Base-by-base conservation (phyloP, 2,113 vertebrate species). In the Ammodytes dubius region DNA sequence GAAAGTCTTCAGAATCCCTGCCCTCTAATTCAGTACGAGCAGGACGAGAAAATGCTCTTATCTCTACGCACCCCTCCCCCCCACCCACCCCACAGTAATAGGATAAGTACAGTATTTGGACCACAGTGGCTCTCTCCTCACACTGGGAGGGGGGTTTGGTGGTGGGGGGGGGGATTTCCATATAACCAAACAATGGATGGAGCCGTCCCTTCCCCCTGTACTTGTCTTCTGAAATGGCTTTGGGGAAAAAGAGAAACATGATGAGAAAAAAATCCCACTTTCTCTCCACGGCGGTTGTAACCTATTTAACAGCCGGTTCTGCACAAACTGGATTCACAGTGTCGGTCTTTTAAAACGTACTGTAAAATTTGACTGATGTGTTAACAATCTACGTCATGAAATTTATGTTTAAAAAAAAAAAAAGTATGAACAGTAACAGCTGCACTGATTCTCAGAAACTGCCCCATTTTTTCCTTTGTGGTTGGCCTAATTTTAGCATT, bases 51-150 rank as follows among this genome's bases (percentile, higher is more conserved):
- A 93, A 88, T 83, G 85, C 87, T 94, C 93, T 95, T 95, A 95
- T 95, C 93, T 89, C 77, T 75, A 53, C 27, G 4, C 79, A 45
- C 85, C 89, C 87, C 81, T 81, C 57, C 72, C 81, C 85, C 77
- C 84, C 74, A 87, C 92, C 57, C 72, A 79, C 87, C 74, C 83
- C 74, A 87, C 92, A 84, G 92, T 95, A 95, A 95, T 94, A 89
- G 92, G 93, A 95, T 95, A 94, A 95, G 93, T 93, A 93, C 88
- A 90, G 92, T 94, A 92, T 92, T 92, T 93, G 94, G 93, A 94
- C 94, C 94, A 94, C 92, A 95, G 92, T 91, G 91, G 83, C 87
- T 91, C 89, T 90, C 74, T 77, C 84, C 87, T 47, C 89, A 89
- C 80, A 81, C 81, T 86, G 74, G 82, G 79, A 70, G 83, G 87